Conservation (phyloP, 2,113 vertebrate genomes). For the Poeciliopsis occidentalis region DNA sequence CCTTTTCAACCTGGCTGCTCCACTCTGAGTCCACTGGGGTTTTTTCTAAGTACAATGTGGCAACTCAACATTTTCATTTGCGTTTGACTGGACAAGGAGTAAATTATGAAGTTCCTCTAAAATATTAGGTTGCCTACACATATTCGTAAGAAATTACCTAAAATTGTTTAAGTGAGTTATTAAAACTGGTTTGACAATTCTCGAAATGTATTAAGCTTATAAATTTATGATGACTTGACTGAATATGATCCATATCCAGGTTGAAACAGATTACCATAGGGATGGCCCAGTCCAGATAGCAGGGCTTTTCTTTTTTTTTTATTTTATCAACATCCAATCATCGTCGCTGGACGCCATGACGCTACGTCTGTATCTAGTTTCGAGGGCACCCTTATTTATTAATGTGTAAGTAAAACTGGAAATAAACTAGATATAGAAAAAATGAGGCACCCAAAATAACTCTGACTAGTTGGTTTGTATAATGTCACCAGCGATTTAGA, state of each 20-base stretch:
- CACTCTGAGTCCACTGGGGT: neutral
- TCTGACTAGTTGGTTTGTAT: no score
- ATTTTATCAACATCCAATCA: constrained; percentile 66
- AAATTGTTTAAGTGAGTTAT: neutral
- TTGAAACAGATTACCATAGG: constrained; percentile 18
- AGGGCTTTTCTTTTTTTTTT: constrained; percentile 64
- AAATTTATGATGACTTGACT: neutral
- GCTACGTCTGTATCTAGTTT: constrained; percentile 10
- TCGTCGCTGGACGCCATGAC: constrained; percentile 45
- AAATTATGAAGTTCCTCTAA: neutral
- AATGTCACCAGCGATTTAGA: no score
- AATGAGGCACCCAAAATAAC: no score
- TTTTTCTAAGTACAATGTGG: neutral
- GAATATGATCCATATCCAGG: constrained; percentile 43
- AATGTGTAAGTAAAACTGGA: no score
- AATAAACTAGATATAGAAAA: no score
- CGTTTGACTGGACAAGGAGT: neutral
- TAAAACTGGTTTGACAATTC: neutral
- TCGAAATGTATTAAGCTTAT: no score
- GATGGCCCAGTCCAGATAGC: constrained; percentile 29
- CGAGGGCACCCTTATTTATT: constrained; percentile 46
- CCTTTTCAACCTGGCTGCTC: neutral
- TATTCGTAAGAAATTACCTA: neutral
- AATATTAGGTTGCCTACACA: neutral
- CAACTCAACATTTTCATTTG: neutral